Percentiles rank a stretch among this genome's conserved stretches.
Conservation (phyloP, 2,888 invertebrate species). For the Lymantria dispar region DNA sequence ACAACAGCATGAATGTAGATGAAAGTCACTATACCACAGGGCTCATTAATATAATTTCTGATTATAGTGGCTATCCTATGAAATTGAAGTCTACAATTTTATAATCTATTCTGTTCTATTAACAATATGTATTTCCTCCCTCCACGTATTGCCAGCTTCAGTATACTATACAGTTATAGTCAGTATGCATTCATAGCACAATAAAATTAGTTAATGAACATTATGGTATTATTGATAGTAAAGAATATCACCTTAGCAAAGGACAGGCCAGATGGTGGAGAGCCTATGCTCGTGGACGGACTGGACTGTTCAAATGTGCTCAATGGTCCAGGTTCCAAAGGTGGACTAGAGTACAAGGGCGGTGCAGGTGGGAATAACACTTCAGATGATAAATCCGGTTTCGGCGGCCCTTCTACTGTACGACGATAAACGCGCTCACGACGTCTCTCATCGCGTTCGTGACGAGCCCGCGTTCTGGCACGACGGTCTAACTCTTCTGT, state of each 20-base stretch:
- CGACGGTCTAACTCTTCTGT: slow-evolving; percentile 89
- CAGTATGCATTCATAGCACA: no score
- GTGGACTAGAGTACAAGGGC: slow-evolving; percentile 40
- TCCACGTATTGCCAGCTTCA: no score
- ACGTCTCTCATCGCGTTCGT: slow-evolving; percentile 89
- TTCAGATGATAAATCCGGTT: slow-evolving; percentile 82
- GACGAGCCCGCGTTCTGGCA: slow-evolving; percentile 85
- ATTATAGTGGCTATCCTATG: no score
- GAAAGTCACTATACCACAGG: no score
- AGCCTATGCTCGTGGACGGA: slow-evolving; percentile 40
- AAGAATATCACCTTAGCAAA: slow-evolving; percentile 67
- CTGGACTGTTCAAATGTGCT: slow-evolving; percentile 25
- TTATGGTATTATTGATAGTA: not conserved
- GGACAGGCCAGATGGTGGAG: slow-evolving; percentile 61
- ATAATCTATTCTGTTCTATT: no score
- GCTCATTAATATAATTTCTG: no score
- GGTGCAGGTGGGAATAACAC: slow-evolving; percentile 63
- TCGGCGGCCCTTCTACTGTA: slow-evolving; percentile 86
- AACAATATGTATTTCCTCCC: no score
- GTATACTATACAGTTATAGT: no score
- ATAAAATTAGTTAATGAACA: no score
- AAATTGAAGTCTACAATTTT: no score
- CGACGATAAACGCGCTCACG: slow-evolving; percentile 90
- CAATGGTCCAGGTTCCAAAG: slow-evolving; percentile 32
- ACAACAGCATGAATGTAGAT: no score